Conservation (phyloP, 2,888 invertebrate genomes). For the Helicoverpa assulta region DNA sequence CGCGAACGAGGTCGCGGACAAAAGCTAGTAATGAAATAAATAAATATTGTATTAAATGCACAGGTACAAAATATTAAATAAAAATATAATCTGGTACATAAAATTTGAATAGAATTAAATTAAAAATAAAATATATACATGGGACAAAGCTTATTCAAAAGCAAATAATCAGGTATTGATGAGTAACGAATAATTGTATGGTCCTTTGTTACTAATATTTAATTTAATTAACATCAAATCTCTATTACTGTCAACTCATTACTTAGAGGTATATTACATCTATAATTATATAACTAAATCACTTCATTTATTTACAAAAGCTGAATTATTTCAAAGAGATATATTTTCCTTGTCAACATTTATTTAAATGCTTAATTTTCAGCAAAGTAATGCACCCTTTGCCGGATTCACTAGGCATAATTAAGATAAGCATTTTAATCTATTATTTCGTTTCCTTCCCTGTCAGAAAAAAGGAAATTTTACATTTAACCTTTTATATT, state of each 20-base stretch:
- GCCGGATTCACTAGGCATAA: conserved; percentile 53
- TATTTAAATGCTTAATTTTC: conserved; percentile 24
- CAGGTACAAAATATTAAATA: no score
- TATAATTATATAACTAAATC: conserved; percentile 18
- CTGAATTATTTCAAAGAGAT: conserved; percentile 31
- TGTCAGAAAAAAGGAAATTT: conserved; percentile 21
- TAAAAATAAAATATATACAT: no score
- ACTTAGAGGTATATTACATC: conserved; percentile 2
- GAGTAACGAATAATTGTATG: neutral
- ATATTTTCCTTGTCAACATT: conserved; percentile 37
- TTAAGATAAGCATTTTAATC: conserved; percentile 59
- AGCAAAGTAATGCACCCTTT: conserved; percentile 51
- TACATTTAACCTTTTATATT: conserved; percentile 11
- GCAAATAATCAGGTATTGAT: no score
- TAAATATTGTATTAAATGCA: no score
- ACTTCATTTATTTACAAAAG: conserved; percentile 32
- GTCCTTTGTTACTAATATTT: neutral
- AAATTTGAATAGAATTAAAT: no score
- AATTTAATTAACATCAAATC: neutral
- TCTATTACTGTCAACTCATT: neutral
- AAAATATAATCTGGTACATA: no score
- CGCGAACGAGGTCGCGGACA: no score
- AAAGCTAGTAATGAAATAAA: no score
- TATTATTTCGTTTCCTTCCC: conserved; percentile 29
- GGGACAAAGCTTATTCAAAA: no score